These are phyloP conservation scores for Cydia strobilella DNA, from an alignment of 1,140 invertebrate species.

Conservation along the genomic window DNA sequence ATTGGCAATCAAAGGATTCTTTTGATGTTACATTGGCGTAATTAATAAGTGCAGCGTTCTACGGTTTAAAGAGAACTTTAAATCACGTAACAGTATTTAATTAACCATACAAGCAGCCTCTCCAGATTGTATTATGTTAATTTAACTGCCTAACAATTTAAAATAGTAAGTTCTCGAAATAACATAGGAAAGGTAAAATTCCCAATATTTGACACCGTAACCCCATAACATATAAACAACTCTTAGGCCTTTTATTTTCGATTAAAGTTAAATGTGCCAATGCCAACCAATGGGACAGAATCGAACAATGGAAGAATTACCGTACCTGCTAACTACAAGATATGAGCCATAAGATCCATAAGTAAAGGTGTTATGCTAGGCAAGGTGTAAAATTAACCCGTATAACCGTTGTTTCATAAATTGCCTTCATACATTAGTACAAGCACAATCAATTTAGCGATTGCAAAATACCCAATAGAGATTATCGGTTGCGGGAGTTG, in stretches of 20 bases:
- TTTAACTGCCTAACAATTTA: no score
- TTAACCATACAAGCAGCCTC: no score
- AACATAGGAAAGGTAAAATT: neutral
- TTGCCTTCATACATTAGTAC: neutral
- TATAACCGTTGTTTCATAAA: neutral
- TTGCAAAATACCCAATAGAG: conserved; percentile 15
- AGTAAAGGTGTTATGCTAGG: neutral
- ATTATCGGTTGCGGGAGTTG: conserved; percentile 1
- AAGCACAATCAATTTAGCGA: conserved; percentile 1
- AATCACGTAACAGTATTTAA: neutral
- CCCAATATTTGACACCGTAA: neutral
- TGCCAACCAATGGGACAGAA: no score
- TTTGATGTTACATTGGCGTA: neutral
- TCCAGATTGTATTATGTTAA: no score
- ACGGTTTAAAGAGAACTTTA: neutral
- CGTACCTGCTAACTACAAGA: no score
- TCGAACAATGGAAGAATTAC: no score
- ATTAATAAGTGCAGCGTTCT: neutral
- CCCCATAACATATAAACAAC: no score
- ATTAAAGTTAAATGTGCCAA: no score
- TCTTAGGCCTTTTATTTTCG: no score
- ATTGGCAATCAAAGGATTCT: neutral
- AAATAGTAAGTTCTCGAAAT: neutral
- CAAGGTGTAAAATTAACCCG: conserved; percentile 6
- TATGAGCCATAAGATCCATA: no score